Percentiles rank a stretch among this genome's conserved stretches.
Conservation (phyloP, 2,888 invertebrate genomes). For the Stictocephala bisonia region DNA sequence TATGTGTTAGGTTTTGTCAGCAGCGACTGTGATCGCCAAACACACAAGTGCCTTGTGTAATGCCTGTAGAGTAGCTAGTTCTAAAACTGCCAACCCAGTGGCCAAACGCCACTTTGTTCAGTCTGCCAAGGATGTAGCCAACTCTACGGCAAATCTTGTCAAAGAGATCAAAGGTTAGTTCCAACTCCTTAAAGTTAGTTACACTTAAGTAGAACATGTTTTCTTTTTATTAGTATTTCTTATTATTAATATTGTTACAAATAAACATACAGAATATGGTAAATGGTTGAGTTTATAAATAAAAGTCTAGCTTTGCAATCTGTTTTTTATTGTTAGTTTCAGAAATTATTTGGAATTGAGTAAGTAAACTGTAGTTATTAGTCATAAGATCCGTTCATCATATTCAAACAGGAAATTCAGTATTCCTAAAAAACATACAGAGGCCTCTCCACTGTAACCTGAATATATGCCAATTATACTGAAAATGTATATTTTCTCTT, state of each 20-base stretch:
- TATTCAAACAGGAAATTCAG: no score
- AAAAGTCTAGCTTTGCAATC: not conserved
- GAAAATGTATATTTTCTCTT: no score
- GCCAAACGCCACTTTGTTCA: slow-evolving; percentile 98
- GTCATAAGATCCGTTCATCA: no score
- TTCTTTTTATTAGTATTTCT: not conserved
- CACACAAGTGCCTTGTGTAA: slow-evolving; percentile 97
- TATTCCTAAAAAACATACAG: no score
- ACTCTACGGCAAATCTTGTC: slow-evolving; percentile 93
- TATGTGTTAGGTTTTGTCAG: slow-evolving; percentile 77
- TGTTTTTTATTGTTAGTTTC: not conserved
- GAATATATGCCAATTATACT: no score
- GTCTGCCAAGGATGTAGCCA: slow-evolving; percentile 97
- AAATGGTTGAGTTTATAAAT: not conserved
- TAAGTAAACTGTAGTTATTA: no score
- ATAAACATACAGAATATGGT: not conserved
- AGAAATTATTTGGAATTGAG: no score
- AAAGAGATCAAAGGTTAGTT: slow-evolving; percentile 86
- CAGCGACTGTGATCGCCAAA: slow-evolving; percentile 94
- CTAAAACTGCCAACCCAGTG: slow-evolving; percentile 88
- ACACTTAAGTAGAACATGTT: not conserved
- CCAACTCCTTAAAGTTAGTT: not conserved
- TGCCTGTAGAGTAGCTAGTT: slow-evolving; percentile 92
- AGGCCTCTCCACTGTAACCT: no score
- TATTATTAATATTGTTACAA: not conserved